phyloP scores from a whole-genome alignment of 2,888 invertebrate species.

The Chaetoderma sp. region DNA sequence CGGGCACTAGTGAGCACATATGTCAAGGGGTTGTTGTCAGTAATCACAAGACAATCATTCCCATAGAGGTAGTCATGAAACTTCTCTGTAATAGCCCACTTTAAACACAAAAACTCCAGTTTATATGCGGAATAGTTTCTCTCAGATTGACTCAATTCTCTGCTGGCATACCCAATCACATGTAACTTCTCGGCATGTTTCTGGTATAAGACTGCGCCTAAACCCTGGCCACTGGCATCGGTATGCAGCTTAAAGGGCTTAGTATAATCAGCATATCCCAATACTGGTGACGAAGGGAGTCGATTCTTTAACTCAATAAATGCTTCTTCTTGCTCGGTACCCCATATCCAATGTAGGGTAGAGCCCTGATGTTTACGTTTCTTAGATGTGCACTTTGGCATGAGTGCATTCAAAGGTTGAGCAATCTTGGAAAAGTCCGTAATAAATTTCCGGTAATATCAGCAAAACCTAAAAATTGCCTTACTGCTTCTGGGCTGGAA shows the following conservation, averaged over 20 bases:
- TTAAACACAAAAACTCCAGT: constrained; percentile 21
- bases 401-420: no score
- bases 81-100: constrained; percentile 28
- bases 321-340: constrained; percentile 11
- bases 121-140: constrained; percentile 25
- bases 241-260: constrained; percentile 27
- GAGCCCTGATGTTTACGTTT: no score
- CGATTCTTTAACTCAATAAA: constrained; percentile 16
- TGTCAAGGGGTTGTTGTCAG: constrained; percentile 23
- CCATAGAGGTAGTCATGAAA: constrained; percentile 24
- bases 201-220: constrained; percentile 34
- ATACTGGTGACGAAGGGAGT: constrained; percentile 17
- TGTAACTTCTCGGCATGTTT: constrained; percentile 8
- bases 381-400: no score
- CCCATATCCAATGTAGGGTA: no score
- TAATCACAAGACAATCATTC: background rate
- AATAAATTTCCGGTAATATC: constrained; percentile 27
- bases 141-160: constrained; percentile 14
- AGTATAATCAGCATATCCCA: constrained; percentile 24
- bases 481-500: constrained; percentile 7
- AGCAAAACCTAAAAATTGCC: constrained; percentile 13
- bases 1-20: constrained; percentile 20
- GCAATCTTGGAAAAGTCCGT: no score
- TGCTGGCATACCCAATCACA: constrained; percentile 24
- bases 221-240: constrained; percentile 21